Conservation (phyloP, 2,888 invertebrate genomes). For the Lacanobia wlatinum region DNA sequence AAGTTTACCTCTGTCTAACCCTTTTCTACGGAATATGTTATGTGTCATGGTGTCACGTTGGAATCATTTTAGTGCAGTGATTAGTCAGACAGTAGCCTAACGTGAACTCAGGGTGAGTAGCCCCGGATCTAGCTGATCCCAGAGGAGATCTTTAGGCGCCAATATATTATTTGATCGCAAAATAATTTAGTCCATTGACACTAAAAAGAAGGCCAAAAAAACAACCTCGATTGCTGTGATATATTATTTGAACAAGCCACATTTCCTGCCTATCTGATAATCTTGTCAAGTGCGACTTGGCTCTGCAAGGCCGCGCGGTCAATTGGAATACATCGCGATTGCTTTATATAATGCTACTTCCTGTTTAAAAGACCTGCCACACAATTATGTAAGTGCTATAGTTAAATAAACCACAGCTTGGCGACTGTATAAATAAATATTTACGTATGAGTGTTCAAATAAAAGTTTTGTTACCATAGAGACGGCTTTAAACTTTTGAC, state of each 20-base stretch:
- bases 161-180: background rate
- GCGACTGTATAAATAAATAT: slow-evolving; percentile 11
- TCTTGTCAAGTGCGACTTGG: slow-evolving; percentile 29
- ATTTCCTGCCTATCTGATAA: slow-evolving; percentile 40
- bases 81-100: background rate
- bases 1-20: background rate
- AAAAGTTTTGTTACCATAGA: slow-evolving; percentile 31
- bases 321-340: slow-evolving; percentile 50
- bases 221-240: slow-evolving; percentile 24
- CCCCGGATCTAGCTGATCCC: background rate
- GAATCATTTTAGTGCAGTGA: background rate
- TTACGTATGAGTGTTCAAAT: slow-evolving; percentile 5
- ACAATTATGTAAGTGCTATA: slow-evolving; percentile 44
- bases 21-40: too few species aligned
- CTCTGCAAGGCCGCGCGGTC: slow-evolving; percentile 60
- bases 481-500: slow-evolving; percentile 31
- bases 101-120: too few species aligned
- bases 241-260: slow-evolving; percentile 29
- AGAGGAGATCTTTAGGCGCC: background rate
- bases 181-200: background rate
- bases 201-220: slow-evolving; percentile 9
- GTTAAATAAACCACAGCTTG: slow-evolving; percentile 41
- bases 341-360: slow-evolving; percentile 53
- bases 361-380: slow-evolving; percentile 48
- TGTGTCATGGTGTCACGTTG: background rate